These are phyloP conservation scores for Portevinia maculata DNA, from an alignment of 2,888 invertebrate species.

Conservation along the genomic window DNA sequence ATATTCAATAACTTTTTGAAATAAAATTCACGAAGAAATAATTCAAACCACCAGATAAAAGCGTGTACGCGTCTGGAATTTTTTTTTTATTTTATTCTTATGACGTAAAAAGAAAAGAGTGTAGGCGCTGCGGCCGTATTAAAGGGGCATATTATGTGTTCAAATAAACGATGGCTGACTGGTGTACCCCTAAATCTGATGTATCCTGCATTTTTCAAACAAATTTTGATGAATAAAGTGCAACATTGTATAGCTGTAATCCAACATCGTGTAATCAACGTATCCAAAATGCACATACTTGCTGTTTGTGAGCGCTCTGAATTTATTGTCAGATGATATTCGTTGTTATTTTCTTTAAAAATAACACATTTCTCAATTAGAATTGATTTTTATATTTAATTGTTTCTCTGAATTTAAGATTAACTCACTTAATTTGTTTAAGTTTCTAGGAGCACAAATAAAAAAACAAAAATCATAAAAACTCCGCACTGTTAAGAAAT, in stretches of 20 bases:
- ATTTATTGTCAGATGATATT: slow-evolving; percentile 46
- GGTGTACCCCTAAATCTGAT: no score
- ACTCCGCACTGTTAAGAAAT: slow-evolving; percentile 68
- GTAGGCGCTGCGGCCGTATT: no score
- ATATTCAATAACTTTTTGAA: slow-evolving; percentile 62
- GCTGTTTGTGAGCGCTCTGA: not conserved
- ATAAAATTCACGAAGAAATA: slow-evolving; percentile 3
- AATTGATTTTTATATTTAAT: slow-evolving; percentile 15
- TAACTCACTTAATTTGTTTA: slow-evolving; percentile 64
- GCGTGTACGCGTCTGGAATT: no score
- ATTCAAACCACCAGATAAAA: slow-evolving; percentile 19
- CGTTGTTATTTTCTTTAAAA: slow-evolving; percentile 22
- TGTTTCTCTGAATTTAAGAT: slow-evolving; percentile 22
- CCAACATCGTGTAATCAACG: not conserved
- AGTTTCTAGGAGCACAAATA: slow-evolving; percentile 72
- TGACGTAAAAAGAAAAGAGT: no score
- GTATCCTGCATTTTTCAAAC: no score
- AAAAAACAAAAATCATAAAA: slow-evolving; percentile 50
- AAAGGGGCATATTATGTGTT: no score
- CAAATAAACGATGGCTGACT: no score
- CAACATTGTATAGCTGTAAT: not conserved
- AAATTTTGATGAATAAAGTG: no score
- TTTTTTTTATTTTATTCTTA: not conserved
- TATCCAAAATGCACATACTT: not conserved
- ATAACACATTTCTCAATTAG: slow-evolving; percentile 18